Conservation (phyloP, 2,888 invertebrate species). For the Prostheceraeus crozeri region DNA sequence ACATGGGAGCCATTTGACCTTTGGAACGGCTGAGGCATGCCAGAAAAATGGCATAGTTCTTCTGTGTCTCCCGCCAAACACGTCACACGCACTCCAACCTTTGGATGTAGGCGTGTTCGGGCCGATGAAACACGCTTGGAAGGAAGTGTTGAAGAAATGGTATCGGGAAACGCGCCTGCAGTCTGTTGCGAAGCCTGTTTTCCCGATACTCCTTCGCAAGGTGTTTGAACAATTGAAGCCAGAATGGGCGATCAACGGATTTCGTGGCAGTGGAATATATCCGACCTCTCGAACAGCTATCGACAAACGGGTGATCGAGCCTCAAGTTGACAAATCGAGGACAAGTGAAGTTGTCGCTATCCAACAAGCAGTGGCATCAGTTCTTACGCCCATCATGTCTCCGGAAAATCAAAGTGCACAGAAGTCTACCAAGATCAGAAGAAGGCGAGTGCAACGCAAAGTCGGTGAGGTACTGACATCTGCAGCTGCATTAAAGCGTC, state of each 20-base stretch:
- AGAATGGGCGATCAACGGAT: no score
- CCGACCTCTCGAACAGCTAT: no score
- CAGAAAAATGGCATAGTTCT: no score
- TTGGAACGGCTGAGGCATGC: neutral
- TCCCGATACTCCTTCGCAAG: no score
- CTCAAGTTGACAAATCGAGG: no score
- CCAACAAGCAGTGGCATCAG: neutral
- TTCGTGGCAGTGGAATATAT: no score
- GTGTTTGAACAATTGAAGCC: no score
- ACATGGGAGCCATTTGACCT: constrained; percentile 18
- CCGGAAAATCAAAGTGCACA: no score
- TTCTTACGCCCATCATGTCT: no score
- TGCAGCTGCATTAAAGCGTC: neutral
- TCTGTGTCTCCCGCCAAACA: constrained; percentile 8
- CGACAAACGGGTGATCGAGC: no score
- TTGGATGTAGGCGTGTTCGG: constrained; percentile 11
- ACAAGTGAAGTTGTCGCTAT: no score
- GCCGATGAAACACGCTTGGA: constrained; percentile 2
- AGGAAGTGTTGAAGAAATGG: constrained; percentile 19
- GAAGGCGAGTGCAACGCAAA: neutral
- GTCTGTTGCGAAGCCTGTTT: neutral
- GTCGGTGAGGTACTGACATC: constrained; percentile 15
- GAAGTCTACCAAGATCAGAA: no score
- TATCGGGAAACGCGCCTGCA: constrained; percentile 4
- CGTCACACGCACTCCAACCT: neutral